Conservation (phyloP, 2,888 invertebrate genomes). For the Hymenopus coronatus region DNA sequence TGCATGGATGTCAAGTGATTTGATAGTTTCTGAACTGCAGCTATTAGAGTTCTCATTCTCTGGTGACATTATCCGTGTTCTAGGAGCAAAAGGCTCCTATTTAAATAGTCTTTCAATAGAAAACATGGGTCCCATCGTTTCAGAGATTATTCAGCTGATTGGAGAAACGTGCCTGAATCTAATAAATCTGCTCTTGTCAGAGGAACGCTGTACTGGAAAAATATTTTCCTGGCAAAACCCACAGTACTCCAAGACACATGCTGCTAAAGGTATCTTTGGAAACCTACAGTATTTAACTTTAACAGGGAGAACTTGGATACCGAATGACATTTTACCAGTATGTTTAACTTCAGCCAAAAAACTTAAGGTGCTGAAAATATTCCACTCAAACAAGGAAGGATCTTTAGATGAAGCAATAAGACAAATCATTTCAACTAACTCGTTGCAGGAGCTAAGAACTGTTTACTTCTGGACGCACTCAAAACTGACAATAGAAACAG, state of each 20-base stretch:
- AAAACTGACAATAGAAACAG: slow-evolving; percentile 11
- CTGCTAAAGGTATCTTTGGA: background rate
- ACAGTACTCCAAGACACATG: background rate
- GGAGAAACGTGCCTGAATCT: slow-evolving; percentile 33
- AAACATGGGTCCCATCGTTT: slow-evolving; percentile 5
- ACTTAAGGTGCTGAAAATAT: slow-evolving; percentile 14
- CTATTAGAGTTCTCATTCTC: slow-evolving; percentile 31
- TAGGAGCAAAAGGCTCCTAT: slow-evolving; percentile 30
- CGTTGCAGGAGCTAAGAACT: slow-evolving; percentile 25
- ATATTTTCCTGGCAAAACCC: background rate
- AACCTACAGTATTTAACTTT: slow-evolving; percentile 30
- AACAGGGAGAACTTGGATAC: slow-evolving; percentile 24
- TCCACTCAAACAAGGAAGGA: background rate
- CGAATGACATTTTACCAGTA: slow-evolving; percentile 19
- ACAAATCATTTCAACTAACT: slow-evolving; percentile 15
- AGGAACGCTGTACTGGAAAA: background rate
- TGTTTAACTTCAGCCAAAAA: slow-evolving; percentile 27
- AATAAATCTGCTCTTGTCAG: slow-evolving; percentile 27
- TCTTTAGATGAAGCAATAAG: slow-evolving; percentile 23
- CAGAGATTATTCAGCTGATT: slow-evolving; percentile 25
- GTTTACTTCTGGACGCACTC: slow-evolving; percentile 11
- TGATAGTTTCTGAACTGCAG: slow-evolving; percentile 28
- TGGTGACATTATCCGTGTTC: slow-evolving; percentile 24
- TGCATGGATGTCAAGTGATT: slow-evolving; percentile 23
- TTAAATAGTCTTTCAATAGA: slow-evolving; percentile 29